Conservation (phyloP, 1,140 invertebrate species). For the Hycleus cichorii region DNA sequence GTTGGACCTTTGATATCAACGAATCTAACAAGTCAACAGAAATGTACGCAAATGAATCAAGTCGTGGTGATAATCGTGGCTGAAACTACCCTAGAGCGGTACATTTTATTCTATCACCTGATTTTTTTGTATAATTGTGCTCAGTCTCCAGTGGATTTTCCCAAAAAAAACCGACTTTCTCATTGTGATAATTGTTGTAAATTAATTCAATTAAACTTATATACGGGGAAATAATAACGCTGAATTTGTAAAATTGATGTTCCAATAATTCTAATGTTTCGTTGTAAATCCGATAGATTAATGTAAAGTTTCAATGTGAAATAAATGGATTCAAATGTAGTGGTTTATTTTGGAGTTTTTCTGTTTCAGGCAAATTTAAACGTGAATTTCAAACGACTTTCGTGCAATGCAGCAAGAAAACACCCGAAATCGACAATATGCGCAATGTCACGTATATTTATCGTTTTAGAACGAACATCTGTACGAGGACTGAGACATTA, state of each 20-base stretch:
- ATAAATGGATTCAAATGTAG: not conserved
- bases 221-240: slow-evolving; percentile 6
- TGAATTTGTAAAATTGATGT: slow-evolving; percentile 11
- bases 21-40: not conserved
- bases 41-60: too few relatives aligned
- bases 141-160: too few relatives aligned
- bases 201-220: not conserved
- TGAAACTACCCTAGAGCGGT: too few relatives aligned
- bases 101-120: too few relatives aligned
- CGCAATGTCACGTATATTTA: slow-evolving; percentile 26
- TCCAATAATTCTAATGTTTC: not conserved
- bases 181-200: slow-evolving; percentile 1
- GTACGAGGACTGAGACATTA: slow-evolving; percentile 21
- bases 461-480: slow-evolving; percentile 22
- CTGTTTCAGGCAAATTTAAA: slow-evolving; percentile 17
- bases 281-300: not conserved
- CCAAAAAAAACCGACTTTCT: too few relatives aligned
- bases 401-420: slow-evolving; percentile 18
- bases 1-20: slow-evolving; percentile 4
- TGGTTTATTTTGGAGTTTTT: not conserved
- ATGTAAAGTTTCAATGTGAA: not conserved
- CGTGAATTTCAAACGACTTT: slow-evolving; percentile 13
- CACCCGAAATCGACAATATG: slow-evolving; percentile 8
- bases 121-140: too few relatives aligned
- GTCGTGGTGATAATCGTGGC: too few relatives aligned